A percentile compares a stretch with the other conserved stretches of the same genome.
These are phyloP conservation scores for Spondyliosoma cantharus DNA, from an alignment of 2,797 vertebrate species.

Conservation along the genomic window DNA sequence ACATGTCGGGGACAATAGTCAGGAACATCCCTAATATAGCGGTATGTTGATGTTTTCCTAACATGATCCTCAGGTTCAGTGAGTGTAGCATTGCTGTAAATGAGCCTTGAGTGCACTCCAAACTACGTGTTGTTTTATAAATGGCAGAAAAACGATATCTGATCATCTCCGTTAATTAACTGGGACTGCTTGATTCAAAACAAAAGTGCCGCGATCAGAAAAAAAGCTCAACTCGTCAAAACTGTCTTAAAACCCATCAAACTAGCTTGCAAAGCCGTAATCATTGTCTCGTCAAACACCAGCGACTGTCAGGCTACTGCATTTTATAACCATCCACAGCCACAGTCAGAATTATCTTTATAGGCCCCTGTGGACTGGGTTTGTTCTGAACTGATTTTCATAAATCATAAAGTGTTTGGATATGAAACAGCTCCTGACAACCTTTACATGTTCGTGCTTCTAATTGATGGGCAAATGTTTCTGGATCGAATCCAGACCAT, in stretches of 20 bases:
- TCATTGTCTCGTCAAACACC: slow-evolving; percentile 32
- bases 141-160: slow-evolving; percentile 10
- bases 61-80: slow-evolving; percentile 1
- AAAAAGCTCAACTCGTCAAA: slow-evolving; percentile 31
- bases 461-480: slow-evolving; percentile 7
- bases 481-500: neutral
- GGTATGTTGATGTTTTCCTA: neutral
- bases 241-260: slow-evolving; percentile 25
- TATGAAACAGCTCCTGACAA: slow-evolving; percentile 4
- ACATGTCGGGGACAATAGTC: no score
- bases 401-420: neutral
- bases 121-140: slow-evolving; percentile 9
- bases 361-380: slow-evolving; percentile 12
- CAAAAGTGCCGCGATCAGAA: slow-evolving; percentile 16
- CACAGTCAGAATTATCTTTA: slow-evolving; percentile 33
- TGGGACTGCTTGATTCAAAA: slow-evolving; percentile 23
- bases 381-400: slow-evolving; percentile 35
- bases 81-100: neutral
- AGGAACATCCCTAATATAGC: no score
- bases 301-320: slow-evolving; percentile 12
- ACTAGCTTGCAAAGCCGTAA: slow-evolving; percentile 28
- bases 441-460: neutral
- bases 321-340: slow-evolving; percentile 24
- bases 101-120: neutral
- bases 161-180: slow-evolving; percentile 21